Base-by-base conservation (phyloP, 2,888 invertebrate genomes). In the Aelia acuminata region DNA sequence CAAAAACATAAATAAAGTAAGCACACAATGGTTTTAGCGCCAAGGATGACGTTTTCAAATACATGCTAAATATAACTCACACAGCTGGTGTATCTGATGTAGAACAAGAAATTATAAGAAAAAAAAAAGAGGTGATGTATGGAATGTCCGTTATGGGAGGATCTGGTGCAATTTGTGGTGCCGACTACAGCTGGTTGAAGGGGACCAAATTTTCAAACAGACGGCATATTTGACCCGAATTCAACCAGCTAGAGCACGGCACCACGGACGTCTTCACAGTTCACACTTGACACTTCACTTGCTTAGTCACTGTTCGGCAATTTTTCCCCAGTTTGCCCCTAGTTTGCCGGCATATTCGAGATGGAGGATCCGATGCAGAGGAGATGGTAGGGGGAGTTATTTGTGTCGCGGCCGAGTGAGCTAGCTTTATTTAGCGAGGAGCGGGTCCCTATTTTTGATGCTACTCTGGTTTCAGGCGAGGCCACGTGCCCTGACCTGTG, bases 181-280 rank as follows among this genome's bases (percentile, higher is more conserved):
- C 93, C 92, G 92, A 92, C 94, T 94, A 95, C 95, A 95, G 95
- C 95, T 95, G 95, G 95, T 95, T 95, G 95, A 95, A 95, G 95
- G 95, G 95, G 95, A 95, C 95, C 95, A 95, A 95, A 95, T 94
- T 93, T 92, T 92, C 91, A 91, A 91, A 91, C 92, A 91, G 91
- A 80, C 50, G 50, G 75, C 50, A 92, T 93, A 95, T 94, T 95
- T 95, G 95, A 94, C 94, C 95, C 95, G 94, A 93, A 93, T 93
- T 94, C 95, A 95, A 94, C 95, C 95, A 95, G 94, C 95, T 94
- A 94, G 93, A 93, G 87, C 92, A 90, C 92, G 94, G 93, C 94
- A 94, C 91, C 63, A 88, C 75, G 31, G 49, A n/a, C 31, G 49
- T 53, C 53, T 50, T 53, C 49, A 53, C 35, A 31, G 39, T 39